A percentile compares a stretch with the other conserved stretches of the same genome.
Conservation (phyloP, 1,140 invertebrate genomes). For the Drosophila ironensis region DNA sequence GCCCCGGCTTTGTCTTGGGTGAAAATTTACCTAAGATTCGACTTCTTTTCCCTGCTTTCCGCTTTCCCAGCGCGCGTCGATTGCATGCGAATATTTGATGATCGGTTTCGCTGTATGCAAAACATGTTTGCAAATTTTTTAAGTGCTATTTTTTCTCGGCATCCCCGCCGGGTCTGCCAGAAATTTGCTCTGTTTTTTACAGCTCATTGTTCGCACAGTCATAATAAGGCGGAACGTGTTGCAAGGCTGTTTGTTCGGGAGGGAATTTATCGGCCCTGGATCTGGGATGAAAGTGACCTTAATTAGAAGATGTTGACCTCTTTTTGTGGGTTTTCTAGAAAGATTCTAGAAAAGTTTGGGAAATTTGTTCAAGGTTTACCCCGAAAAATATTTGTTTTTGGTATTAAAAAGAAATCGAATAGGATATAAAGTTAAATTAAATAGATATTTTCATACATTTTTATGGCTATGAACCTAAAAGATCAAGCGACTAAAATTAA, state of each 20-base stretch:
- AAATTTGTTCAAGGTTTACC: too few species aligned
- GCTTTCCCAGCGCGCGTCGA: conserved; percentile 1
- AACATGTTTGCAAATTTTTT: conserved; percentile 80
- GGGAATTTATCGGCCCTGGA: conserved; percentile 14
- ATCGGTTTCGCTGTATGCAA: conserved; percentile 70
- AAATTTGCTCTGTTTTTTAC: conserved; percentile 43
- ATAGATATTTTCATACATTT: too few species aligned
- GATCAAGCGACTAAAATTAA: too few species aligned
- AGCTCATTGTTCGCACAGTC: conserved; percentile 54
- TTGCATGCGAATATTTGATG: conserved; percentile 65
- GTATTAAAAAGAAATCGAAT: too few species aligned
- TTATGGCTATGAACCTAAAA: too few species aligned
- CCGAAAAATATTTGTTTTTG: neutral
- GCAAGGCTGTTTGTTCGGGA: conserved; percentile 14
- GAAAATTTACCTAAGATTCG: conserved; percentile 20
- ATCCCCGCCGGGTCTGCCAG: conserved; percentile 19
- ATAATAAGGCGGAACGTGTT: conserved; percentile 71
- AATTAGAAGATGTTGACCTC: conserved; percentile 58
- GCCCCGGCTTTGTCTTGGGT: conserved; percentile 25
- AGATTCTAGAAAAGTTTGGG: neutral
- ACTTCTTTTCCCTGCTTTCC: too few species aligned
- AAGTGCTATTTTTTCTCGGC: conserved; percentile 45
- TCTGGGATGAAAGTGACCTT: conserved; percentile 38
- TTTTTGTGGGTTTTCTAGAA: conserved; percentile 2
- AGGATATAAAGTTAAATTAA: too few species aligned